These are phyloP conservation scores for Diarsia mendica DNA, from an alignment of 2,888 invertebrate genomes.

Conservation along the genomic window DNA sequence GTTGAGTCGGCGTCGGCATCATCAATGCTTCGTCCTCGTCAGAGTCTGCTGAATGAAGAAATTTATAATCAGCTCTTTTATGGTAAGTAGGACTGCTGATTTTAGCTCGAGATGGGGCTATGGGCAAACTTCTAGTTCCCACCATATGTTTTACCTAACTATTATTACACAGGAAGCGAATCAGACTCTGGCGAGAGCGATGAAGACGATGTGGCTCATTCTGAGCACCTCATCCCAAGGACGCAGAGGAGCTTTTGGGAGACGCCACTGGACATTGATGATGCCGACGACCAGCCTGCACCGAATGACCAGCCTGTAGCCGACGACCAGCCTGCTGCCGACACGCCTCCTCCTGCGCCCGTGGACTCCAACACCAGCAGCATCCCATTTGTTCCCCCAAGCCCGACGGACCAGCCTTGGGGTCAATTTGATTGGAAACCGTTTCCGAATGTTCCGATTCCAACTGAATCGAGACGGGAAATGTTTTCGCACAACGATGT, in stretches of 20 bases:
- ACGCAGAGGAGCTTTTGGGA: conserved; percentile 13
- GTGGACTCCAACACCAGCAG: background rate
- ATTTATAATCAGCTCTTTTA: background rate
- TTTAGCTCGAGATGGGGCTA: background rate
- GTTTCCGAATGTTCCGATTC: conserved; percentile 19
- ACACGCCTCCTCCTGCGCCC: background rate
- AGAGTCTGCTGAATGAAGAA: background rate
- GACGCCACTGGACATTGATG: conserved; percentile 2
- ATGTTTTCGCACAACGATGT: background rate
- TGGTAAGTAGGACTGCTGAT: conserved; percentile 1
- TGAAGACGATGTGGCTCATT: background rate
- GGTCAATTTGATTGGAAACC: conserved; percentile 5
- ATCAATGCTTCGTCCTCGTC: background rate
- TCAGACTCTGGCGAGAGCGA: background rate
- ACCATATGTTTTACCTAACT: conserved; percentile 7
- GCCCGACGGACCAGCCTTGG: background rate
- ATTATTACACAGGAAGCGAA: conserved; percentile 9
- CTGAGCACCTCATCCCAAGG: background rate
- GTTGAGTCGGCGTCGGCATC: background rate
- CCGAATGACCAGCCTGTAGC: background rate
- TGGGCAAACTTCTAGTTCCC: conserved; percentile 3
- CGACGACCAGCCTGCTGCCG: conserved; percentile 5
- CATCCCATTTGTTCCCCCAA: background rate
- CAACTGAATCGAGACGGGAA: conserved; percentile 15
- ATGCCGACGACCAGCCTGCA: conserved; percentile 1